Evolutionary conservation across 2,888 invertebrate genomes (phyloP).

Genomic region (Mythimna loreyi): DNA sequence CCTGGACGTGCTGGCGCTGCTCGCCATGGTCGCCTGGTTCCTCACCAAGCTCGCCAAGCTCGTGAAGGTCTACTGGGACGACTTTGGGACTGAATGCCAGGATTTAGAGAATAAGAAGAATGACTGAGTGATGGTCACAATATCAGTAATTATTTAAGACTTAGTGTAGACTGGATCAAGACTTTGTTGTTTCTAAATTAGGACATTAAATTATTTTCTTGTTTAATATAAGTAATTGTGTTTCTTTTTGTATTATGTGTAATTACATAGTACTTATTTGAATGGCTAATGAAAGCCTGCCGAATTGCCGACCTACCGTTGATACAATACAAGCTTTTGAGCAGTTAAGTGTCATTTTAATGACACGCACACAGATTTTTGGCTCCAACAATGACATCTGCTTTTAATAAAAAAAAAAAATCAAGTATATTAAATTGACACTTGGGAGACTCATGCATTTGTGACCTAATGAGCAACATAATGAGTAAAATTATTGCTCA

Average conservation of each 20-base stretch:
- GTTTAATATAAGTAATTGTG: background rate
- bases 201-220: constrained; percentile 4
- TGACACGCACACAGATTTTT: too few relatives aligned
- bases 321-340: too few relatives aligned
- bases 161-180: background rate
- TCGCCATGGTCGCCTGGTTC: constrained; percentile 73
- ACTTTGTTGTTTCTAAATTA: background rate
- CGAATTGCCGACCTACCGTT: background rate
- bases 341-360: too few relatives aligned
- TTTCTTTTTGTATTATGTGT: background rate
- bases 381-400: too few relatives aligned
- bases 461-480: too few relatives aligned
- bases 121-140: constrained; percentile 20
- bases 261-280: background rate
- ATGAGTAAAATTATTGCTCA: too few relatives aligned
- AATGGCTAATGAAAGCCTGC: constrained; percentile 11
- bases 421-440: too few relatives aligned
- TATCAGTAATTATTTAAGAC: background rate
- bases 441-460: too few relatives aligned
- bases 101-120: constrained; percentile 64
- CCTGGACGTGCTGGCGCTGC: constrained; percentile 68
- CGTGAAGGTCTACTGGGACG: constrained; percentile 68
- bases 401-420: too few relatives aligned
- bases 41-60: constrained; percentile 73
- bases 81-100: constrained; percentile 54